Evolutionary conservation across 2,797 vertebrate genomes (phyloP), one percentile per base, ranked within the genome.

Genomic region (Chromis chromis): DNA sequence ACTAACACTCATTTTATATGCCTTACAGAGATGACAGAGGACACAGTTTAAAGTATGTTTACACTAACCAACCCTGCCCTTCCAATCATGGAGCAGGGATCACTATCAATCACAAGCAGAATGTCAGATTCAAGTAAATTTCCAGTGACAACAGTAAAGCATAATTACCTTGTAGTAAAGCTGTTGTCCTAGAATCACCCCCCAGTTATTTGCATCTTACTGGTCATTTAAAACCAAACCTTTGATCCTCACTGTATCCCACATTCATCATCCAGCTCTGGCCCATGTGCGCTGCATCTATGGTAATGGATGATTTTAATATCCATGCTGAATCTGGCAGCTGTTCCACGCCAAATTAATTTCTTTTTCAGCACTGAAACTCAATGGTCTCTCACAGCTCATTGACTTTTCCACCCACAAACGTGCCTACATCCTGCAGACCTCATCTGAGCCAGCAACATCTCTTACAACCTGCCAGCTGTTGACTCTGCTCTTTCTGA

Each of bases 381-480:
- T 76, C 17, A 61, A 52, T 2, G 8, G 21, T 65, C 36, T 58
- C 53, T 66, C 44, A 49, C 56, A 83, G 79, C 67, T 84, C 75
- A 68, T 62, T 76, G 56, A 79, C 75, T 74, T 56, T 57, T 69
- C 53, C 78, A 50, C 66, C 70, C 70, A 52, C 66, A 39, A 71
- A 81, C 9, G 0, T 52, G 36, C 36, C 33, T 5, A 1, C 57
- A 40, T 56, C 56, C 21, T 24, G 25, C 54, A 54, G 44, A 22
- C 58, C 53, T 42, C 2, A 8, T 60, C 46, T 59, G 28, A 67
- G 69, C 33, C 66, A 11, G 7, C n/a, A 59, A 61, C 44, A 28
- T 58, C 44, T 50, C 65, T 65, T 53, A 78, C 52, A 48, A 46
- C 33, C 70, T 27, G 46, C 27, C 44, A 46, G 57, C 25, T 68